phyloP scores from a whole-genome alignment of 2,797 vertebrate species.

The Pogoniulus pusillus region DNA sequence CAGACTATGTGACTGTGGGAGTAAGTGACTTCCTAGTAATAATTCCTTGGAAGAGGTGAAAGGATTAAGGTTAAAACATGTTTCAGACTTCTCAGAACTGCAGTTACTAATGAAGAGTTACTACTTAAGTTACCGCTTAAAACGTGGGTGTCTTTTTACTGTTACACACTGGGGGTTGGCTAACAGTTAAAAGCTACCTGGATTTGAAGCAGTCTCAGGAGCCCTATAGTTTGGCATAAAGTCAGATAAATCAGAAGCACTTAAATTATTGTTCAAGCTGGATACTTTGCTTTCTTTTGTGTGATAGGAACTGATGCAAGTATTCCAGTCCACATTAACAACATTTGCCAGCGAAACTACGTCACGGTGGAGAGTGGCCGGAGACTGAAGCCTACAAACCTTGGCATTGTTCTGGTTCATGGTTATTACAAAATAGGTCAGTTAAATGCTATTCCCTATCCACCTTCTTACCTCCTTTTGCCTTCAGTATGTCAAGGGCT shows the following conservation, averaged over 20 bases:
- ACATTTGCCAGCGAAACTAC: constrained; percentile 97
- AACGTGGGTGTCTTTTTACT: not conserved
- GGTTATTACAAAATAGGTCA: constrained; percentile 97
- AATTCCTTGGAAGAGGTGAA: not conserved
- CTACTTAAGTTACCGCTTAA: too few species aligned
- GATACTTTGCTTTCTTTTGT: not conserved
- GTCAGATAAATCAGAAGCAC: not conserved
- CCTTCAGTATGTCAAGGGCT: not conserved
- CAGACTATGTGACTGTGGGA: not conserved
- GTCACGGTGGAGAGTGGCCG: constrained; percentile 94
- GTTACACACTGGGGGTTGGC: not conserved
- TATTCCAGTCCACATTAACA: constrained; percentile 98
- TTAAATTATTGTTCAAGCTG: not conserved
- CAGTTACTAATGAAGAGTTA: not conserved
- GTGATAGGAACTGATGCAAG: constrained; percentile 94
- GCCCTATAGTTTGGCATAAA: not conserved
- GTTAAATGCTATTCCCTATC: not conserved
- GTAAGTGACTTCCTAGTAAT: not conserved
- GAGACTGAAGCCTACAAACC: constrained; percentile 92
- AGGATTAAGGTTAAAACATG: not conserved
- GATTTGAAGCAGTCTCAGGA: not conserved
- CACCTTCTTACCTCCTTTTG: not conserved
- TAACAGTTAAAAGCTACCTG: not conserved
- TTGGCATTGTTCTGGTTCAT: constrained; percentile 95
- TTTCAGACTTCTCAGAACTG: not conserved